phyloP scores from a whole-genome alignment of 2,888 invertebrate species.

The Scaptomyza cyrtandrae region DNA sequence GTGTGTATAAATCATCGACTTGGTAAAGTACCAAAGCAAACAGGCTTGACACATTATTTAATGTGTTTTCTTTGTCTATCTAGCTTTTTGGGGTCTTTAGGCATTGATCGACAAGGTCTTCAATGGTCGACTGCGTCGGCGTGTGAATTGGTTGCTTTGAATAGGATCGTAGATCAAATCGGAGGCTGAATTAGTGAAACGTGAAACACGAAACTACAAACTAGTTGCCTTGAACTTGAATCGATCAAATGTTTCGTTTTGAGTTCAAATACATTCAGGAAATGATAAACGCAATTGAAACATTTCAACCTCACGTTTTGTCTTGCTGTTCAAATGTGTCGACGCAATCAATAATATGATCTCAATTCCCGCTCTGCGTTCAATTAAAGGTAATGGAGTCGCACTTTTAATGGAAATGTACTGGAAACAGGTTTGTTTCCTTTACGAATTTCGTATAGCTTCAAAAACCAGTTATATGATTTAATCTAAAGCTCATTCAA shows the following conservation, averaged over 20 bases:
- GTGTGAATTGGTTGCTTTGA: conserved; percentile 38
- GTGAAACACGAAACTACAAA: neutral
- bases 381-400: conserved; percentile 31
- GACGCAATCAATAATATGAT: conserved; percentile 22
- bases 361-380: conserved; percentile 26
- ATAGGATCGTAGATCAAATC: conserved; percentile 20
- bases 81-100: conserved; percentile 10
- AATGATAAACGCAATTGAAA: conserved; percentile 39
- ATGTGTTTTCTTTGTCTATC: neutral
- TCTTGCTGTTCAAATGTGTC: neutral
- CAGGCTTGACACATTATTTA: conserved; percentile 47
- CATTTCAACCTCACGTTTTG: conserved; percentile 30
- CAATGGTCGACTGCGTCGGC: conserved; percentile 41
- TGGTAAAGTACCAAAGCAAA: conserved; percentile 38
- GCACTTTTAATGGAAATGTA: conserved; percentile 50
- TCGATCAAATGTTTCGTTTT: conserved; percentile 32
- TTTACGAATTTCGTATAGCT: conserved; percentile 35
- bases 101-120: conserved; percentile 58
- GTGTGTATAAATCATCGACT: conserved; percentile 8
- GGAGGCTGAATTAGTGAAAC: conserved; percentile 18
- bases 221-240: conserved; percentile 54
- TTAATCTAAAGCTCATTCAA: conserved; percentile 41
- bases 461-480: conserved; percentile 55
- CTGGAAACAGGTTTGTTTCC: conserved; percentile 47
- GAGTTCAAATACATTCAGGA: conserved; percentile 40